Conservation (phyloP, 2,888 invertebrate genomes). For the Calameuta pallipes region DNA sequence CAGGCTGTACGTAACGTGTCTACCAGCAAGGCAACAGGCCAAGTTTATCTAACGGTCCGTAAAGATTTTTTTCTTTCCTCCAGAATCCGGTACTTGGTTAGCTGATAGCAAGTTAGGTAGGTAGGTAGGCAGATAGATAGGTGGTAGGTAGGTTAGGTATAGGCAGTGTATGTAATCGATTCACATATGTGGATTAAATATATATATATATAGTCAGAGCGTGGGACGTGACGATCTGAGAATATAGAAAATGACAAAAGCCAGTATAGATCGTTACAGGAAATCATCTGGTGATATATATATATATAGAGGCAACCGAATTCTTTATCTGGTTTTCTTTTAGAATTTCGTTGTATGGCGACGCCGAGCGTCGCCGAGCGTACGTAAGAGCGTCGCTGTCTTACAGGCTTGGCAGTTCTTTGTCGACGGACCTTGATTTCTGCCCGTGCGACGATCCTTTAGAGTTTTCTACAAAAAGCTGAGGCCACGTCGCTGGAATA, state of each 20-base stretch:
- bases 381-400: slow-evolving; percentile 16
- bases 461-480: slow-evolving; percentile 16
- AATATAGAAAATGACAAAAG: background rate
- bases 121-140: background rate
- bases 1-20: background rate
- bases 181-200: background rate
- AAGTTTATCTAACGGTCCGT: background rate
- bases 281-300: background rate
- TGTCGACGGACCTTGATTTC: slow-evolving; percentile 29
- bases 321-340: background rate
- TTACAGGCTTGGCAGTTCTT: slow-evolving; percentile 29
- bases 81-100: background rate
- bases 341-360: background rate
- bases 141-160: background rate
- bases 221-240: background rate
- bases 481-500: background rate
- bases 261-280: background rate
- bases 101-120: background rate
- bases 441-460: slow-evolving; percentile 23
- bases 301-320: background rate
- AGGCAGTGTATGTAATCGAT: background rate
- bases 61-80: background rate
- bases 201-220: background rate
- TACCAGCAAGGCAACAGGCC: background rate
- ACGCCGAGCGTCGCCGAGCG: slow-evolving; percentile 33